These are phyloP conservation scores for Sardinella longiceps DNA, from an alignment of 2,797 vertebrate species.

Conservation along the genomic window DNA sequence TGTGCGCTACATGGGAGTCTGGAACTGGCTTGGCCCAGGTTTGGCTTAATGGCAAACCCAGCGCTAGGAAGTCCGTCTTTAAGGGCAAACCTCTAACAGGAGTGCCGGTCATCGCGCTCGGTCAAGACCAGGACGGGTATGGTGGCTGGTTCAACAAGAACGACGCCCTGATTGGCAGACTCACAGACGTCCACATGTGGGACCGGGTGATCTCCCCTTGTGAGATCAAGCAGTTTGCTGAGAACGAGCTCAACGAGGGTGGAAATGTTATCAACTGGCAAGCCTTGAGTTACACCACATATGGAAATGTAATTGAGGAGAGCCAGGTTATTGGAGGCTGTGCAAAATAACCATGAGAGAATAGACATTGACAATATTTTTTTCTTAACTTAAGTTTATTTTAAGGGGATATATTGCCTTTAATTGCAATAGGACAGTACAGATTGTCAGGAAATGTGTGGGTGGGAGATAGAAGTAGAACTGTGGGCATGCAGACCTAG, in stretches of 20 bases:
- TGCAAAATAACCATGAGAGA: too few species aligned
- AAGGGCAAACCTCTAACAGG: neutral
- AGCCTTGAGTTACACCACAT: neutral
- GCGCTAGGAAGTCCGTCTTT: neutral
- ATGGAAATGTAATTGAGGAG: neutral
- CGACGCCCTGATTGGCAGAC: neutral
- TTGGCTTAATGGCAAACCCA: neutral
- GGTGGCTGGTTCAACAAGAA: neutral
- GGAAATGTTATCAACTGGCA: neutral
- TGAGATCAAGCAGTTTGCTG: neutral
- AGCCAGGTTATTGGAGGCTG: too few species aligned
- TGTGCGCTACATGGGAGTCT: neutral
- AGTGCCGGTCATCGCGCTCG: neutral
- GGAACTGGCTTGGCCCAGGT: neutral
- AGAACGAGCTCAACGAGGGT: neutral
- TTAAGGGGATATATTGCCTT: too few species aligned
- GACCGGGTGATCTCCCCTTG: neutral
- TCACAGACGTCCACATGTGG: neutral
- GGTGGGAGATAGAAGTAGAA: too few species aligned
- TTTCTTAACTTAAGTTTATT: too few species aligned
- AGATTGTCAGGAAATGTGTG: too few species aligned
- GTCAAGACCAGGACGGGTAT: neutral
- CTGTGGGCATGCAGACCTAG: too few species aligned
- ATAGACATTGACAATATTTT: too few species aligned
- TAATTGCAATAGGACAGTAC: too few species aligned